These are phyloP conservation scores for Isurus oxyrinchus DNA, from an alignment of 2,113 vertebrate species.

Conservation along the genomic window DNA sequence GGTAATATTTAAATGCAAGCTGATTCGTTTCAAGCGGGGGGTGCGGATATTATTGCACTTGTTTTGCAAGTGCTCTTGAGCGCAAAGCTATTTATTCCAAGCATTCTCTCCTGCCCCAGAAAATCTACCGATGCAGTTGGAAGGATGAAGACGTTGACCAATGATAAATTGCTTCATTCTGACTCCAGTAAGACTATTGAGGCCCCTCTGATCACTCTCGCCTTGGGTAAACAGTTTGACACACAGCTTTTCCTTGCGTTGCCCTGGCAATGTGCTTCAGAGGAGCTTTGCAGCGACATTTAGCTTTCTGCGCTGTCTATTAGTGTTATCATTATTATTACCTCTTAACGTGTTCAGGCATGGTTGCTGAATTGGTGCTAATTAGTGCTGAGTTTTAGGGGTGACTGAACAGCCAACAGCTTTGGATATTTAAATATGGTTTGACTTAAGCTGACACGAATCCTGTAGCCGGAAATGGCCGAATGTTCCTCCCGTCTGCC, in stretches of 20 bases:
- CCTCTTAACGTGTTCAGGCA: neutral
- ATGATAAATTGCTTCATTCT: neutral
- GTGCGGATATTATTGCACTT: neutral
- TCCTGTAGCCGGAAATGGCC: neutral
- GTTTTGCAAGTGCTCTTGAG: neutral
- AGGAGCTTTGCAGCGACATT: neutral
- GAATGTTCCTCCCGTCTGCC: neutral
- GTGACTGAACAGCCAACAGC: neutral
- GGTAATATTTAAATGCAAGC: neutral
- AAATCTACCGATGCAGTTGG: neutral
- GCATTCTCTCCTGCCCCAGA: neutral
- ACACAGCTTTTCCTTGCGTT: neutral
- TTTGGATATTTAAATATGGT: constrained; percentile 2
- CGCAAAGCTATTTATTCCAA: neutral
- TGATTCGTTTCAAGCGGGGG: neutral
- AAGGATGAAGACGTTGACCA: neutral
- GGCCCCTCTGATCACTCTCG: neutral
- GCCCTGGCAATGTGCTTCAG: constrained; percentile 7
- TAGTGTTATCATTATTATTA: constrained; percentile 2
- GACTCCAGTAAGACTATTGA: neutral
- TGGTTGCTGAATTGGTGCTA: neutral
- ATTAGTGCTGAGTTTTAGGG: neutral
- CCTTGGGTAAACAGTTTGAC: neutral
- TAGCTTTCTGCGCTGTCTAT: neutral
- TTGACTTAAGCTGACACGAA: neutral